These are phyloP conservation scores for Drosophila rhopaloa DNA, from an alignment of 1,140 invertebrate genomes.

Conservation along the genomic window DNA sequence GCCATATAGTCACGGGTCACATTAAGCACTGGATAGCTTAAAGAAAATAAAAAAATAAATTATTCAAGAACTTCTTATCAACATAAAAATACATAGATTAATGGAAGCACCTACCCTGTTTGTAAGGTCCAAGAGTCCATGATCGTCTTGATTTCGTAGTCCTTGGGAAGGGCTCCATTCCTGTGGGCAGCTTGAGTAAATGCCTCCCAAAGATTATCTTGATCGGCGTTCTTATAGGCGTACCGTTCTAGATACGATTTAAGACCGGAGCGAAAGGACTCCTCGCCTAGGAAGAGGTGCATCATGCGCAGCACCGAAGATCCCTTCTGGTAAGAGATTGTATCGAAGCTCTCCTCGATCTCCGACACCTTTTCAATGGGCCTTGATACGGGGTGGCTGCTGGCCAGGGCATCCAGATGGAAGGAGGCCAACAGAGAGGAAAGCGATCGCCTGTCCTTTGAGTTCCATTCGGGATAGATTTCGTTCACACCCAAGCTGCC, in stretches of 20 bases:
- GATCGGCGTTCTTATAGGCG: slow-evolving; percentile 89
- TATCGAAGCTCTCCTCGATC: slow-evolving; percentile 94
- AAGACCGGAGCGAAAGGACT: slow-evolving; percentile 89
- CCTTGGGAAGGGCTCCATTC: slow-evolving; percentile 84
- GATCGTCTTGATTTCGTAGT: slow-evolving; percentile 87
- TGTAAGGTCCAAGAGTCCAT: slow-evolving; percentile 94
- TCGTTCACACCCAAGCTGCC: slow-evolving; percentile 86
- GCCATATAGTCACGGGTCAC: slow-evolving; percentile 87
- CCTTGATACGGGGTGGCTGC: slow-evolving; percentile 87
- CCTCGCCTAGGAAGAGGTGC: slow-evolving; percentile 92
- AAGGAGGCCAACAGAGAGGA: slow-evolving; percentile 86
- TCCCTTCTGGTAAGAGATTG: slow-evolving; percentile 95
- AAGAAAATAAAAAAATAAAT: no score
- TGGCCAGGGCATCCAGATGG: slow-evolving; percentile 86
- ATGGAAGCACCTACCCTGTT: slow-evolving; percentile 85
- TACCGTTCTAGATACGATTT: slow-evolving; percentile 87
- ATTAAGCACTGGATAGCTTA: slow-evolving; percentile 89
- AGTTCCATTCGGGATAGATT: slow-evolving; percentile 87
- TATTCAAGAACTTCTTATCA: background rate
- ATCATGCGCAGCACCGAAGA: slow-evolving; percentile 94
- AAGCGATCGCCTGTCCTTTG: slow-evolving; percentile 87
- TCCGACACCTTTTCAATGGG: slow-evolving; percentile 88
- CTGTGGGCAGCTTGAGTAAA: slow-evolving; percentile 87
- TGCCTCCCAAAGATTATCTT: slow-evolving; percentile 92
- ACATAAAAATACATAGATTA: no score